Evolutionary conservation across 92 coral and sea anemone genomes (phyloP).

Genomic region (Palythoa heliodiscus): DNA sequence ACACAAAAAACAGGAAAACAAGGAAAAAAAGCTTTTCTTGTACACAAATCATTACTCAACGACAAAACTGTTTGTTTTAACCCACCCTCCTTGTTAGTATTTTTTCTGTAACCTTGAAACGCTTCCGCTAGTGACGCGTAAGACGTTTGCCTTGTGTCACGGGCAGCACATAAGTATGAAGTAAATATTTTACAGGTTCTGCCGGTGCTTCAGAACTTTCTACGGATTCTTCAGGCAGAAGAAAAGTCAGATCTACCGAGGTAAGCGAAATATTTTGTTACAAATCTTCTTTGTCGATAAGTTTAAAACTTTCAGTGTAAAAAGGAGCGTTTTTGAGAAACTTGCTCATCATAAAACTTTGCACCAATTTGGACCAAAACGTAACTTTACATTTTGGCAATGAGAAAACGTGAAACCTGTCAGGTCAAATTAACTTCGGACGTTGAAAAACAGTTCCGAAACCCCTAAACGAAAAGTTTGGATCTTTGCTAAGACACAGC

Average conservation of each 20-base stretch:
- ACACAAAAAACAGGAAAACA: too few relatives aligned
- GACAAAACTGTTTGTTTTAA: too few relatives aligned
- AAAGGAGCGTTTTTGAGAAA: background rate
- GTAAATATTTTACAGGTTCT: constrained; percentile 2
- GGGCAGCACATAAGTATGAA: background rate
- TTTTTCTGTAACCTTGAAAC: background rate
- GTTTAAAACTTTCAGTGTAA: background rate
- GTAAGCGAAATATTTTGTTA: background rate
- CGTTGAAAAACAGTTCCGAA: too few relatives aligned
- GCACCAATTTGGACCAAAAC: too few relatives aligned
- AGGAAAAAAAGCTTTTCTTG: too few relatives aligned
- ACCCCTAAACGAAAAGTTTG: too few relatives aligned
- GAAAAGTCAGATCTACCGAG: constrained; percentile 20
- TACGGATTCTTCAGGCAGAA: constrained; percentile 31
- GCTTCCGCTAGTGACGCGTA: background rate
- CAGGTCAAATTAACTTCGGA: too few relatives aligned
- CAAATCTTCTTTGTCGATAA: background rate
- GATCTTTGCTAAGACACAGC: too few relatives aligned
- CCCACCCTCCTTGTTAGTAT: background rate
- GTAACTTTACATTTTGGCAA: too few relatives aligned
- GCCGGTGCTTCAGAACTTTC: constrained; percentile 25
- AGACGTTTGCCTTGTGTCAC: background rate
- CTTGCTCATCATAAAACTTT: too few relatives aligned
- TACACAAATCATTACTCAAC: too few relatives aligned
- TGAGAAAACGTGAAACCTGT: too few relatives aligned